These are phyloP conservation scores for Micoletzkya japonica DNA, from an alignment of 2,888 invertebrate genomes.

Conservation along the genomic window DNA sequence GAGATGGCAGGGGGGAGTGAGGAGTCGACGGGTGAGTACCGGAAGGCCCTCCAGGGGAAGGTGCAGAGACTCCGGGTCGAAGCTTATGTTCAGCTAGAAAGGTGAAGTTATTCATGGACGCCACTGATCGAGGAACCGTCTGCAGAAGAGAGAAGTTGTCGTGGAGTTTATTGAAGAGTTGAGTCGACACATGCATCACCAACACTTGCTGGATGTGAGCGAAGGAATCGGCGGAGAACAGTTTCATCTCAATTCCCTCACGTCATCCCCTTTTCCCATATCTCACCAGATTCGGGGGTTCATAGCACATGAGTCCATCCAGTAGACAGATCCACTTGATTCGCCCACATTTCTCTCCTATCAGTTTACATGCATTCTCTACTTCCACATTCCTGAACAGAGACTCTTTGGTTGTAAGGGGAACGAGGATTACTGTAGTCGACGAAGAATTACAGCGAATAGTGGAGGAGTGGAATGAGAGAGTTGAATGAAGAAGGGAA, in stretches of 20 bases:
- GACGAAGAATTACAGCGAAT: slow-evolving; percentile 30
- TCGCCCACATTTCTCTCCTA: slow-evolving; percentile 33
- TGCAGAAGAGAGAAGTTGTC: slow-evolving; percentile 28
- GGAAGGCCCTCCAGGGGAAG: slow-evolving; percentile 31
- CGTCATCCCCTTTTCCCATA: neutral
- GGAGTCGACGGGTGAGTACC: slow-evolving; percentile 25
- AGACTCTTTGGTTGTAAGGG: neutral
- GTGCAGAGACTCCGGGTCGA: slow-evolving; percentile 30
- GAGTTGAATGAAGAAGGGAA: slow-evolving; percentile 30
- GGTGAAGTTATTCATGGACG: neutral
- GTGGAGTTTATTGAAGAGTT: slow-evolving; percentile 18
- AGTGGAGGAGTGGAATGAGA: slow-evolving; percentile 13
- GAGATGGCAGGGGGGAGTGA: slow-evolving; percentile 24
- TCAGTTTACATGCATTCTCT: slow-evolving; percentile 32
- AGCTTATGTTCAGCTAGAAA: slow-evolving; percentile 31
- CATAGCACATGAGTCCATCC: slow-evolving; percentile 37
- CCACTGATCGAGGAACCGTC: slow-evolving; percentile 14
- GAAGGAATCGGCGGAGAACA: slow-evolving; percentile 32
- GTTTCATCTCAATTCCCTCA: slow-evolving; percentile 25
- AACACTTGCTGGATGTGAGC: slow-evolving; percentile 31
- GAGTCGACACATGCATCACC: slow-evolving; percentile 26
- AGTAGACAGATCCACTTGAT: slow-evolving; percentile 34
- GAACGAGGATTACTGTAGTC: slow-evolving; percentile 29
- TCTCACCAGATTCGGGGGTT: slow-evolving; percentile 34
- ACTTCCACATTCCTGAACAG: slow-evolving; percentile 32